Conservation (phyloP, 1,140 invertebrate species). For the Zelostemma sp. region DNA sequence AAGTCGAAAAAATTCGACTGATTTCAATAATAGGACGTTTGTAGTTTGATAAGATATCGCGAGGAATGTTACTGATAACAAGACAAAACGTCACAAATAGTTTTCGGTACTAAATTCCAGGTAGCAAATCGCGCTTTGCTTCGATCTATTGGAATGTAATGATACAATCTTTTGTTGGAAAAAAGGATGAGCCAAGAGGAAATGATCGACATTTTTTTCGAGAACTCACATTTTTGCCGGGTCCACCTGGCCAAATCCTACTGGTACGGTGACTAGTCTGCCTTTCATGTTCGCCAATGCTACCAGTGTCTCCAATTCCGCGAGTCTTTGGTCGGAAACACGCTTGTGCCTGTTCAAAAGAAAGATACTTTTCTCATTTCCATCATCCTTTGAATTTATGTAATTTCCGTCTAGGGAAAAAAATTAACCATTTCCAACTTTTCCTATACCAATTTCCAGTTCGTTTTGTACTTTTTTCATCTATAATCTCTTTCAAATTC, state of each 20-base stretch:
- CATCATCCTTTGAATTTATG: no score
- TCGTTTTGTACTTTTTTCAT: no score
- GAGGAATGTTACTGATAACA: no score
- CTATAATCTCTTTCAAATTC: no score
- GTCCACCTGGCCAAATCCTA: constrained; percentile 72
- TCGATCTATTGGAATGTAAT: background rate
- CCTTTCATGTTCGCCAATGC: constrained; percentile 71
- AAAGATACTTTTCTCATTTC: no score
- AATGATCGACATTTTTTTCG: no score
- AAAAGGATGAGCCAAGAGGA: no score
- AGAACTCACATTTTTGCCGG: constrained; percentile 70
- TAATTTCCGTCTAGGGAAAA: no score
- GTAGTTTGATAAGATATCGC: no score
- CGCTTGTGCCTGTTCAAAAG: constrained; percentile 70
- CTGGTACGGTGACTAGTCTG: constrained; percentile 69
- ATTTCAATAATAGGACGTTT: background rate
- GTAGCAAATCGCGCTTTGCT: background rate
- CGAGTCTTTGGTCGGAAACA: constrained; percentile 77
- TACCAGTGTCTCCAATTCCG: constrained; percentile 75
- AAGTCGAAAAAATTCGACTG: background rate
- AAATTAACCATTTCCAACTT: no score
- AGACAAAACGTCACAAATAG: background rate
- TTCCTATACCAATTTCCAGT: no score
- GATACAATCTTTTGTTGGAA: no score
- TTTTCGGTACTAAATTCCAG: background rate